phyloP scores from a whole-genome alignment of 2,888 invertebrate species.

The Lithosia quadra region DNA sequence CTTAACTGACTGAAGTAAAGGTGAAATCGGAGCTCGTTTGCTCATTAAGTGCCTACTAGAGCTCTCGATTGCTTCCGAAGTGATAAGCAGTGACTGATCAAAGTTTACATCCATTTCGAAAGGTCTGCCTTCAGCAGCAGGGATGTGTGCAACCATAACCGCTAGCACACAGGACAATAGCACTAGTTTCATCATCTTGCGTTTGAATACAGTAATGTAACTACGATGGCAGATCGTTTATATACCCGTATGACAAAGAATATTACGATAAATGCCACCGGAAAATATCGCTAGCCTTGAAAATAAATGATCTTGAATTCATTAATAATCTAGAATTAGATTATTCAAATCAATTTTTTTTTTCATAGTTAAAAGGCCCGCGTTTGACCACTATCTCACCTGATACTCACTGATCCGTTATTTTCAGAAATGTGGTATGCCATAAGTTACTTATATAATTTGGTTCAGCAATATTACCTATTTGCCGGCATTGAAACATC shows the following conservation, averaged over 20 bases:
- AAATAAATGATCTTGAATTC: not conserved
- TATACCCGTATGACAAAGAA: not conserved
- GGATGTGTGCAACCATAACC: slow-evolving; percentile 65
- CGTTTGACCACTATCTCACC: no score
- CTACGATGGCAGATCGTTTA: not conserved
- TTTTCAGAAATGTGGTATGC: no score
- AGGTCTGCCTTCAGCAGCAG: slow-evolving; percentile 77
- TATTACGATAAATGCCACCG: not conserved
- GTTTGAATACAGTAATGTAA: not conserved
- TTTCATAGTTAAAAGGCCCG: no score
- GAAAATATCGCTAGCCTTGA: not conserved
- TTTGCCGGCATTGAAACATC: no score
- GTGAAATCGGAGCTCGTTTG: not conserved
- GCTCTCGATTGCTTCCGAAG: slow-evolving; percentile 65
- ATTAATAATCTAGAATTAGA: not conserved
- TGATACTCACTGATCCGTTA: no score
- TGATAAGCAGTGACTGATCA: slow-evolving; percentile 75
- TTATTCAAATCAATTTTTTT: not conserved
- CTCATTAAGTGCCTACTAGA: slow-evolving; percentile 4
- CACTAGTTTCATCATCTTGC: not conserved
- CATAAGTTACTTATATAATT: no score
- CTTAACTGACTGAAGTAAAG: not conserved
- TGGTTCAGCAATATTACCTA: no score
- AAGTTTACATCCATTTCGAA: slow-evolving; percentile 80
- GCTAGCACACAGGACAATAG: not conserved